Evolutionary conservation across 2,113 vertebrate genomes (phyloP).

Genomic region (Phocoena phocoena): DNA sequence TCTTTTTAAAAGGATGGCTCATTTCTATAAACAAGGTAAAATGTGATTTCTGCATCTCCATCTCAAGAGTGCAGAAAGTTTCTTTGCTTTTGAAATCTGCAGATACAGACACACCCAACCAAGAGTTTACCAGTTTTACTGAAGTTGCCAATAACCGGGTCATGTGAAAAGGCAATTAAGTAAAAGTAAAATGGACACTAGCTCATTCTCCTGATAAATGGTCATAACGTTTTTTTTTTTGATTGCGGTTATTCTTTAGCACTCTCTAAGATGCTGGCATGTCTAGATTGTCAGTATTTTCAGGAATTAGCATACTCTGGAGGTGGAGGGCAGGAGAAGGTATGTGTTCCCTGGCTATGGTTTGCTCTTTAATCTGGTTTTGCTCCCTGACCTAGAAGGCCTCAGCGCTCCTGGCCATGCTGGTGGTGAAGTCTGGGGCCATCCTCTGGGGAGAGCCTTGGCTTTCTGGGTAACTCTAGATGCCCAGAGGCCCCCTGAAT

Average conservation of each 20-base stretch:
- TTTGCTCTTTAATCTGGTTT: background rate
- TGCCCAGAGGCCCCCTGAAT: background rate
- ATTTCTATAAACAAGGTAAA: background rate
- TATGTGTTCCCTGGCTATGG: background rate
- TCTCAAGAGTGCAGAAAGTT: background rate
- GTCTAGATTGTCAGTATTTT: background rate
- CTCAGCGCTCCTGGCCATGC: background rate
- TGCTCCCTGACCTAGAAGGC: background rate
- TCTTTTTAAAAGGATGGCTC: background rate
- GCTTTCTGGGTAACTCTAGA: background rate
- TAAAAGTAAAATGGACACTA: background rate
- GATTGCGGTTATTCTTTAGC: background rate
- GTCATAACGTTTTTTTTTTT: background rate
- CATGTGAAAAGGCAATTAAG: background rate
- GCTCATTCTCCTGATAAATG: background rate
- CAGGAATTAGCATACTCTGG: background rate
- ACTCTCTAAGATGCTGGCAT: background rate
- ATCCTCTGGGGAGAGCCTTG: background rate
- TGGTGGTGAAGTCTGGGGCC: background rate
- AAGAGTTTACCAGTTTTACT: background rate
- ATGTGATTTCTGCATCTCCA: background rate
- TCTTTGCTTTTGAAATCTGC: background rate
- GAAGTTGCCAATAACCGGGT: background rate
- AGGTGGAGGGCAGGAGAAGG: background rate
- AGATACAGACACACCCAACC: background rate